Evolutionary conservation across 2,888 invertebrate species (phyloP).

Genomic region (Drosophila anomelani): DNA sequence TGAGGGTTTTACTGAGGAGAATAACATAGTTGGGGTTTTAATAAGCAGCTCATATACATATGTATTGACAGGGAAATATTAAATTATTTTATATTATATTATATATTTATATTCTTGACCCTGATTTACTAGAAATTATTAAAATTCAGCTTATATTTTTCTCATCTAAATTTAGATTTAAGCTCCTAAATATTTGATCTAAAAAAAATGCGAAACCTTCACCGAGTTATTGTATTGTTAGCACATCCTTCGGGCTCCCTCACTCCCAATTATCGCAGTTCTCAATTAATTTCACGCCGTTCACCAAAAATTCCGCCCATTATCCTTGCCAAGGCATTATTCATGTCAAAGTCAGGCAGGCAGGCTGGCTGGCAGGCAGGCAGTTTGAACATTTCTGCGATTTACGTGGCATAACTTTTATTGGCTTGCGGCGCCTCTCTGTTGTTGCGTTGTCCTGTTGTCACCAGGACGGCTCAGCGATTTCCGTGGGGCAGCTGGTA

Average conservation of each 20-base stretch:
- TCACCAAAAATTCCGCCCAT: conserved; percentile 43
- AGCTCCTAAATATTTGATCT: neutral
- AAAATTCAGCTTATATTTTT: too few relatives aligned
- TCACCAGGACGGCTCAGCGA: conserved; percentile 36
- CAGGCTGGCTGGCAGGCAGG: conserved; percentile 12
- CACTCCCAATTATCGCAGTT: conserved; percentile 27
- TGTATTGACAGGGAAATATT: neutral
- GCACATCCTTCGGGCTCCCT: neutral
- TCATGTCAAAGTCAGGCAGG: conserved; percentile 59
- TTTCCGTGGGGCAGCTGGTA: conserved; percentile 17
- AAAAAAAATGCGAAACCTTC: neutral
- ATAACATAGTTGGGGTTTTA: neutral
- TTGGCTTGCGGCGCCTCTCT: conserved; percentile 72
- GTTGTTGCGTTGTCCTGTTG: conserved; percentile 41
- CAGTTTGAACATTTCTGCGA: conserved; percentile 58
- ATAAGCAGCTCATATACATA: neutral
- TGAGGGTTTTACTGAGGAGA: neutral
- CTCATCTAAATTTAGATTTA: neutral
- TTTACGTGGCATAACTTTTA: conserved; percentile 68
- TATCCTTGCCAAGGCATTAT: conserved; percentile 46
- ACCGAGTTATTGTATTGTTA: conserved; percentile 1
- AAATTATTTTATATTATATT: too few relatives aligned
- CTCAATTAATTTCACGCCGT: conserved; percentile 64
- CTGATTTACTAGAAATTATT: too few relatives aligned
- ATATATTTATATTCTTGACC: too few relatives aligned